Conservation (phyloP, 2,888 invertebrate species). For the Operophtera brumata region DNA sequence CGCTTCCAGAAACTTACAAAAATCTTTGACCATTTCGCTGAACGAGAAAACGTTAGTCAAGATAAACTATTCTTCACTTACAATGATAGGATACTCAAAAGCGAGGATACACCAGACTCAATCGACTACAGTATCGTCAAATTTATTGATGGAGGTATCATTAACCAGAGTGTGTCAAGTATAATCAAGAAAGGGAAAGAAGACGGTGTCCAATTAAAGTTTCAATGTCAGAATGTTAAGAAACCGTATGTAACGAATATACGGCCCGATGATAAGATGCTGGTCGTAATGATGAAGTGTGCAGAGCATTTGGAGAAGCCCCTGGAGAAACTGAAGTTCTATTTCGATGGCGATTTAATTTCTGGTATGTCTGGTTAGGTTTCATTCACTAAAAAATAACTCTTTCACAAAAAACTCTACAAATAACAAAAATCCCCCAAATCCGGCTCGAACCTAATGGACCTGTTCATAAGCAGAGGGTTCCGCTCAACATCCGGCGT, state of each 20-base stretch:
- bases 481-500: no score
- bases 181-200: constrained; percentile 31
- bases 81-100: constrained; percentile 59
- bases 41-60: constrained; percentile 51
- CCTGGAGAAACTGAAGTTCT: constrained; percentile 65
- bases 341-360: constrained; percentile 78
- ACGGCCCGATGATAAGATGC: constrained; percentile 54
- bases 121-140: constrained; percentile 66
- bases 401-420: no score
- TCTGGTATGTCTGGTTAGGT: constrained; percentile 40
- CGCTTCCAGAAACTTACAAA: constrained; percentile 62
- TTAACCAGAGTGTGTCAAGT: constrained; percentile 49
- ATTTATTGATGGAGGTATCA: constrained; percentile 72
- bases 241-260: constrained; percentile 57
- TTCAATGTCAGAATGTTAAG: constrained; percentile 68
- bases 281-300: constrained; percentile 66
- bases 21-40: constrained; percentile 63
- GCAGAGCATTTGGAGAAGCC: constrained; percentile 67
- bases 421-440: no score
- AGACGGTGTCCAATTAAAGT: constrained; percentile 61
- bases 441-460: no score
- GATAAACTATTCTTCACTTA: constrained; percentile 65
- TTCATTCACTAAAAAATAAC: no score
- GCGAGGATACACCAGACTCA: constrained; percentile 65
- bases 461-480: no score